Evolutionary conservation across 2,113 vertebrate species (phyloP), one percentile per base, ranked within the genome.

Genomic region (Puntigrus tetrazona): DNA sequence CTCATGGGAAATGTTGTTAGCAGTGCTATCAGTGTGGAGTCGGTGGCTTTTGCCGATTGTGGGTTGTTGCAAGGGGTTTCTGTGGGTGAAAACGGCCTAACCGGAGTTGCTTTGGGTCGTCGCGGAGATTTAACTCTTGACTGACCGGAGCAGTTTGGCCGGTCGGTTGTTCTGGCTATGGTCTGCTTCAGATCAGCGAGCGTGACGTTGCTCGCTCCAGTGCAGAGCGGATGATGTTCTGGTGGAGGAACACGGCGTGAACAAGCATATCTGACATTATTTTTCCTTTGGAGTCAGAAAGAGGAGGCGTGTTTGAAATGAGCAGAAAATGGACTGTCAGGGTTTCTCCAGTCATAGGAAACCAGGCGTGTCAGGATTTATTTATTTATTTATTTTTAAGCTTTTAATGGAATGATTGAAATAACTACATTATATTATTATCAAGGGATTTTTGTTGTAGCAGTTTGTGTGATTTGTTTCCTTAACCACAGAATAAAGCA

Each of bases 1-100:
- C 59, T 81, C 27, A 5, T 50, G 61, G 27, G 78, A 81, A 81
- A 50, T 45, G 73, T 50, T 75, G 45, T n/a, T 69, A 69, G 34
- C 38, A 36, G 11, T 36, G 8, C 7, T 7, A 18, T 36, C 57
- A 7, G 57, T n/a, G 31, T 36, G 10, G 3, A 50, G n/a, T 78
- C 11, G 29, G 1, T 47, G 25, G n/a, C 43, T 63, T 16, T 41
- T 27, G 1, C 31, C 25, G 4, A 14, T 22, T 11, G 10, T 45
- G 16, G 29, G 27, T 34, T 47, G 5, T 20, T n/a, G 34, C 14
- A 11, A n/a, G 16, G 47, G 31, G 47, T n/a, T 34, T 55, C 5
- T 76, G 9, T 34, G 18, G 36, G 14, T 72, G 10, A 25, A n/a
- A 43, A 25, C 22, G n/a, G 69, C 1, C 25, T 25, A 43, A 5